Evolutionary conservation across 2,888 invertebrate genomes (phyloP).

Genomic region (Stramonita haemastoma): DNA sequence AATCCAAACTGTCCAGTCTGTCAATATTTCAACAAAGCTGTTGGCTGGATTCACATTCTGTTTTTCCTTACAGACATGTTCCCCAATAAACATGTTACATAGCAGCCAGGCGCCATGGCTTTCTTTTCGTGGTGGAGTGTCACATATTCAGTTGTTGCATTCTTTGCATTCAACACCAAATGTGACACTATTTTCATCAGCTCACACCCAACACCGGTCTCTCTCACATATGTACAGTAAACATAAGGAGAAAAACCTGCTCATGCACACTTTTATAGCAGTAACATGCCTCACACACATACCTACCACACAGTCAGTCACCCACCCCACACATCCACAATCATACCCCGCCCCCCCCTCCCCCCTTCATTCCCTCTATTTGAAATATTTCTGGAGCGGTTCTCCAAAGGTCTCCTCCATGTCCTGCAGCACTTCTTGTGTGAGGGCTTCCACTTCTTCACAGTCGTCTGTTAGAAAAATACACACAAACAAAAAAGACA

Average conservation of each 20-base stretch:
- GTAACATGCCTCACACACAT: neutral
- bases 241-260: neutral
- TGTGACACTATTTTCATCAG: too few relatives aligned
- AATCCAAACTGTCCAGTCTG: too few relatives aligned
- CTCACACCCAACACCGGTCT: neutral
- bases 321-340: neutral
- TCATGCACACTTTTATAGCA: neutral
- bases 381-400: slow-evolving; percentile 85
- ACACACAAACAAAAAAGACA: neutral
- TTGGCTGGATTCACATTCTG: too few relatives aligned
- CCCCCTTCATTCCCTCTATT: neutral
- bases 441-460: slow-evolving; percentile 87
- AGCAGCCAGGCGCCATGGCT: too few relatives aligned
- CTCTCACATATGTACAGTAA: neutral
- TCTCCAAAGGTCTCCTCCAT: slow-evolving; percentile 92
- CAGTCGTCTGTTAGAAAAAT: slow-evolving; percentile 74
- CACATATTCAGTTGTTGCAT: too few relatives aligned
- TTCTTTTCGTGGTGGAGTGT: too few relatives aligned
- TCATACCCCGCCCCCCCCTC: too few relatives aligned
- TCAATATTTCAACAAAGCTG: too few relatives aligned
- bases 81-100: too few relatives aligned
- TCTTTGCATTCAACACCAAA: too few relatives aligned
- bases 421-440: slow-evolving; percentile 88
- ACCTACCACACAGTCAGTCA: neutral
- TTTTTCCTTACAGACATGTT: too few relatives aligned